Evolutionary conservation across 2,888 invertebrate species (phyloP).

Genomic region (Melanostoma mellinum): DNA sequence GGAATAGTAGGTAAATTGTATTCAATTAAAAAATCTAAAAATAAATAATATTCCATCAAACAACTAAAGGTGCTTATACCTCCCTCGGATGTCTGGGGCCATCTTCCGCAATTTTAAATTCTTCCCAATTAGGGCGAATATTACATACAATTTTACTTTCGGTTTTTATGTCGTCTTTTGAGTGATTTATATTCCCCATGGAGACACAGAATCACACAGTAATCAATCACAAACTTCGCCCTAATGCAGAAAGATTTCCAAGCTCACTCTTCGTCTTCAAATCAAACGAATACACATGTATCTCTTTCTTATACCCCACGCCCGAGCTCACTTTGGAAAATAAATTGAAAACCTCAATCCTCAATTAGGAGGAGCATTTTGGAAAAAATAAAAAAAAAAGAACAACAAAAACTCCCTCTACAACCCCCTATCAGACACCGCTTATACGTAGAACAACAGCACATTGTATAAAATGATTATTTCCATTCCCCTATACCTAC

Average conservation of each 20-base stretch:
- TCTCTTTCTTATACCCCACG: not conserved
- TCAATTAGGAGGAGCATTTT: slow-evolving; percentile 57
- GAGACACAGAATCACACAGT: slow-evolving; percentile 55
- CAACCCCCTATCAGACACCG: slow-evolving; percentile 20
- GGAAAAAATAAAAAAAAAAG: not conserved
- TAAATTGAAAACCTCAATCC: slow-evolving; percentile 68
- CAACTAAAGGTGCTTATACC: too few species aligned
- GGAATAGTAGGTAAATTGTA: too few species aligned
- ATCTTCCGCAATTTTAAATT: slow-evolving; percentile 36
- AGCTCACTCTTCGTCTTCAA: not conserved
- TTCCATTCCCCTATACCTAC: slow-evolving; percentile 22
- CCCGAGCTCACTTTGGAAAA: slow-evolving; percentile 18
- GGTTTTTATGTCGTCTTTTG: slow-evolving; percentile 27
- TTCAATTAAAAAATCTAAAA: too few species aligned
- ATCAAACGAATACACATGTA: slow-evolving; percentile 20
- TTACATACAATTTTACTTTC: slow-evolving; percentile 35
- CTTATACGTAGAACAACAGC: slow-evolving; percentile 45
- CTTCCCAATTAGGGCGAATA: slow-evolving; percentile 31
- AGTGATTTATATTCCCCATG: slow-evolving; percentile 63
- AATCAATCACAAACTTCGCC: slow-evolving; percentile 60
- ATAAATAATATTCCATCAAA: not conserved
- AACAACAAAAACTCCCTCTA: not conserved
- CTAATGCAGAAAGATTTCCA: slow-evolving; percentile 43
- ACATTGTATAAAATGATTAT: slow-evolving; percentile 55
- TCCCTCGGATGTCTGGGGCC: too few species aligned